phyloP scores from a whole-genome alignment of 2,113 vertebrate species.

The Eptatretus burgeri region DNA sequence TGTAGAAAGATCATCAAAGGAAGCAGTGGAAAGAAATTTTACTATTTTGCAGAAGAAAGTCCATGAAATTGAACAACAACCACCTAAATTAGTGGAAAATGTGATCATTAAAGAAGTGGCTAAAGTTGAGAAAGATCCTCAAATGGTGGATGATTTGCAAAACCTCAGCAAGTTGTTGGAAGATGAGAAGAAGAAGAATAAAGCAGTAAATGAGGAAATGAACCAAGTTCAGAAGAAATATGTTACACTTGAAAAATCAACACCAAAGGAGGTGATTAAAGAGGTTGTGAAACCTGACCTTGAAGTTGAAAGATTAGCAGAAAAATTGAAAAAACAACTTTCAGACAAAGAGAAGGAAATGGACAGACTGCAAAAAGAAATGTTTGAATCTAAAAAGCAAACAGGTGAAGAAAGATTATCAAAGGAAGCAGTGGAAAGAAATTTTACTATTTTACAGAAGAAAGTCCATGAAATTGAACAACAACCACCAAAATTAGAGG shows the following conservation, averaged over 20 bases:
- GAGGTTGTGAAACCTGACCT: neutral
- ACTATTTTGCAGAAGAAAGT: conserved; percentile 34
- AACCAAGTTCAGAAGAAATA: conserved; percentile 29
- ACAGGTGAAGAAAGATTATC: conserved; percentile 36
- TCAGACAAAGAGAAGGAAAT: conserved; percentile 21
- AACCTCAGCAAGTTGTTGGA: conserved; percentile 49
- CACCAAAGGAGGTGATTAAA: conserved; percentile 41
- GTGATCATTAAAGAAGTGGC: conserved; percentile 62
- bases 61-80: conserved; percentile 32
- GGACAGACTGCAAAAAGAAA: conserved; percentile 14
- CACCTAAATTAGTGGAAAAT: conserved; percentile 34
- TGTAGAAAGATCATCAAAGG: too few species aligned
- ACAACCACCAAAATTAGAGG: conserved; percentile 18
- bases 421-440: conserved; percentile 20
- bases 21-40: conserved; percentile 15
- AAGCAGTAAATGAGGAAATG: conserved; percentile 22
- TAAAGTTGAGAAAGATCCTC: conserved; percentile 48
- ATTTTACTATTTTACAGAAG: conserved; percentile 23
- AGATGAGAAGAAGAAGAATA: conserved; percentile 31
- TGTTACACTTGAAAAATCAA: conserved; percentile 36
- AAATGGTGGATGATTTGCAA: conserved; percentile 33
- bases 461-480: conserved; percentile 27
- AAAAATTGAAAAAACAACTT: conserved; percentile 22
- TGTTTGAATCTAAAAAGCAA: conserved; percentile 46
- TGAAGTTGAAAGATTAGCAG: neutral